Percentiles rank a stretch among this genome's conserved stretches.
These are phyloP conservation scores for Iphiclides podalirius DNA, from an alignment of 2,888 invertebrate genomes.

Conservation along the genomic window DNA sequence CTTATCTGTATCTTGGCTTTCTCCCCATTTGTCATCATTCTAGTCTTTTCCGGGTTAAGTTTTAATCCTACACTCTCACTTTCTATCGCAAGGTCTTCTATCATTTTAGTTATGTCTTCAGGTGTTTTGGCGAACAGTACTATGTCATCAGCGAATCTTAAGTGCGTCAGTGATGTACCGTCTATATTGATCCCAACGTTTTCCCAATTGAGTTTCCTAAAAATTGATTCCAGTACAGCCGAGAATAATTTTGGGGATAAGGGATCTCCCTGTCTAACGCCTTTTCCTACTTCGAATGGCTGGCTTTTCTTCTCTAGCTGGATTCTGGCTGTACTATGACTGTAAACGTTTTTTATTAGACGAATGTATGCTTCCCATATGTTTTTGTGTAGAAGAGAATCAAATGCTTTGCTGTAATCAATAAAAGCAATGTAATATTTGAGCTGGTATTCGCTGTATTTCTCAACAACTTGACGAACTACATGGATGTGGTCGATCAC, in stretches of 20 bases:
- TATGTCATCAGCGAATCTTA: not conserved
- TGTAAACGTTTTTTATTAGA: conserved; percentile 28
- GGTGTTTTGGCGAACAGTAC: not conserved
- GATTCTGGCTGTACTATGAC: conserved; percentile 23
- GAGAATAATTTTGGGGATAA: not conserved
- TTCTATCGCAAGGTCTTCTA: not conserved
- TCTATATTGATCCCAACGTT: conserved; percentile 25
- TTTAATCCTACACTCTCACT: not conserved
- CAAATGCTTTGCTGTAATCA: too few relatives aligned
- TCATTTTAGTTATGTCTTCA: too few relatives aligned
- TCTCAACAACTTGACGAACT: not conserved
- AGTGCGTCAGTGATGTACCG: not conserved
- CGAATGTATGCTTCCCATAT: conserved; percentile 22
- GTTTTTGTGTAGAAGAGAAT: not conserved
- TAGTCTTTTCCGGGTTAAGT: too few relatives aligned
- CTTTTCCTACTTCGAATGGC: not conserved
- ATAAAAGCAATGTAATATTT: not conserved
- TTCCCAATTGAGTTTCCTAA: conserved; percentile 15
- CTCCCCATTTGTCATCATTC: too few relatives aligned
- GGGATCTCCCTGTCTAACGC: not conserved
- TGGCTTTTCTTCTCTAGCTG: conserved; percentile 11
- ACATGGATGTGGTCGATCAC: too few relatives aligned
- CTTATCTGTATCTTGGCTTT: too few relatives aligned
- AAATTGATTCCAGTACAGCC: not conserved
- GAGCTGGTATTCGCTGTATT: not conserved